Conservation (phyloP, 2,113 vertebrate species). For the Melozone crissalis region DNA sequence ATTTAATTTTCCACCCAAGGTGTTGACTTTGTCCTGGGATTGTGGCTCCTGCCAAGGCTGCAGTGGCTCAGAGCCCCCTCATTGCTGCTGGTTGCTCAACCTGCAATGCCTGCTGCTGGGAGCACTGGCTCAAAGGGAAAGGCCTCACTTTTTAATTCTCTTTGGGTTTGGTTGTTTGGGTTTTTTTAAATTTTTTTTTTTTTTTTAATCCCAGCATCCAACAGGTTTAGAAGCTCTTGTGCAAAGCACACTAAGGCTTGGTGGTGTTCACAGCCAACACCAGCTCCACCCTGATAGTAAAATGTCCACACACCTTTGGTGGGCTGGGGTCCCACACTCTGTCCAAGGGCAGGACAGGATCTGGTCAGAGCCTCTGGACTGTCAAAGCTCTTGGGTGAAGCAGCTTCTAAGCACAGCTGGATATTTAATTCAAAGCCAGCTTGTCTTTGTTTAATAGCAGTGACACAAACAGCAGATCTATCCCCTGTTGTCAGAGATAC, state of each 20-base stretch:
- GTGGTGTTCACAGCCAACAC: background rate
- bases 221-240: background rate
- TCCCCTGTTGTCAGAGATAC: background rate
- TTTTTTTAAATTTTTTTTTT: too few species aligned
- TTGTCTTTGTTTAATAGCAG: background rate
- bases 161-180: background rate
- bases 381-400: background rate
- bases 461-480: background rate
- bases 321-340: background rate
- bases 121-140: background rate
- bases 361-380: background rate
- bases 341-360: background rate
- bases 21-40: conserved; percentile 18
- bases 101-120: background rate
- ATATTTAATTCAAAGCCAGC: background rate
- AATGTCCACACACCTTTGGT: accelerated
- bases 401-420: background rate
- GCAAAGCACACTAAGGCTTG: background rate
- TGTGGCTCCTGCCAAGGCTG: background rate
- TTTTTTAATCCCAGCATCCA: background rate
- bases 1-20: conserved; percentile 63
- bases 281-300: background rate
- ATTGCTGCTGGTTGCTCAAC: background rate
- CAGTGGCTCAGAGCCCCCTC: background rate
- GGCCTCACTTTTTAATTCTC: background rate